Evolutionary conservation across 2,888 invertebrate species (phyloP), one percentile per base, ranked within the genome.

Genomic region (Heliconius erato): DNA sequence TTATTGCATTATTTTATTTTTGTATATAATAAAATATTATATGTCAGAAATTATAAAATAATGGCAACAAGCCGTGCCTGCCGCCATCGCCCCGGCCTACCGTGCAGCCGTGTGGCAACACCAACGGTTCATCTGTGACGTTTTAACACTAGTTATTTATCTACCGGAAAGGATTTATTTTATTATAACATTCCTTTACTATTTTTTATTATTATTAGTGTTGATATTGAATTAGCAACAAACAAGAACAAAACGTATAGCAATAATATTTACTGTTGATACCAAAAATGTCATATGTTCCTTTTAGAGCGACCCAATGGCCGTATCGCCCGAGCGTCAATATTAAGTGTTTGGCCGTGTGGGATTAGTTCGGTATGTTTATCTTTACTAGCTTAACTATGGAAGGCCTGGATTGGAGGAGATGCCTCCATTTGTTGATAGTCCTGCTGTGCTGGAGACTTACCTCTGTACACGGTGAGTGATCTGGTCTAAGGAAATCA

Each of bases 341-440:
- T 93, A 92, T 87, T 89, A 90, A 89, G 90, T 92, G 90, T 93
- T 92, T 91, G 90, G 86, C 87, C 89, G 87, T 89, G 88, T 88
- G 85, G 87, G 87, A 90, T 89, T 92, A 90, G 88, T 89, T 90
- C 89, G 87, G 88, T 84, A 94, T 95, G 94, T 91, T 92, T 90
- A 84, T 89, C 81, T 86, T 85, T 84, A 92, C 91, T 85, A 91
- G 92, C 92, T 90, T 91, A 86, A 92, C 88, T 85, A 93, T 94
- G 94, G 90, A 91, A 89, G 91, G 85, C 89, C 89, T 91, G 84
- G 88, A 89, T 85, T 89, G 91, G 89, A 91, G 90, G 79, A 94
- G 92, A 90, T 93, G 92, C 92, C 89, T 92, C 82, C 87, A 94
- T 84, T 86, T 95, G 83, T 87, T 94, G 84, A 86, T 94, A 85